Evolutionary conservation across 1,140 invertebrate genomes (phyloP).

Genomic region (Sycobia sp.): DNA sequence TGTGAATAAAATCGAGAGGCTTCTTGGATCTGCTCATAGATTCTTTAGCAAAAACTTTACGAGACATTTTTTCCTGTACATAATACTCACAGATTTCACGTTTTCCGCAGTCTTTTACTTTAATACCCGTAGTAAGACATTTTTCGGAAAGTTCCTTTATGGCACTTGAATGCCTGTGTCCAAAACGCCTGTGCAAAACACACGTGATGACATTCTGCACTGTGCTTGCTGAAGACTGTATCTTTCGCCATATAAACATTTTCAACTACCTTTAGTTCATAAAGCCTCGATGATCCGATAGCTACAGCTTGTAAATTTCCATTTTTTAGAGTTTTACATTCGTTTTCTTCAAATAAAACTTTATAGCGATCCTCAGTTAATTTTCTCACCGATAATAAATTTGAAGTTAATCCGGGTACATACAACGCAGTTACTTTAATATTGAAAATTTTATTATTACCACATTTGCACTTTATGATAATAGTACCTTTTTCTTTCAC

Average conservation of each 20-base stretch:
- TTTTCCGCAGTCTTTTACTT: neutral
- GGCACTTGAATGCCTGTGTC: constrained; percentile 9
- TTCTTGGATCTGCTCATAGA: neutral
- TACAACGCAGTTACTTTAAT: too few species aligned
- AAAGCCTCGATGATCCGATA: neutral
- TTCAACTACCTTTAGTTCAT: neutral
- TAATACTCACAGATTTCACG: constrained; percentile 35
- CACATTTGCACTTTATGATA: too few species aligned
- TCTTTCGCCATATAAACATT: neutral
- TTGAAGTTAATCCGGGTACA: constrained; percentile 42
- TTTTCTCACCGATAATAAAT: constrained; percentile 46
- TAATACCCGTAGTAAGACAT: too few species aligned
- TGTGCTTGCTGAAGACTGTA: neutral
- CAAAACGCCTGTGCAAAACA: constrained; percentile 31
- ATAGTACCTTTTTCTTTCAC: too few species aligned
- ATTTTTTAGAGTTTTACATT: neutral
- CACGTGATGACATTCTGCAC: too few species aligned
- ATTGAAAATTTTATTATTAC: too few species aligned
- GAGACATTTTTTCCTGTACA: constrained; percentile 37
- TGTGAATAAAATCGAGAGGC: constrained; percentile 6
- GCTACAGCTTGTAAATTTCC: constrained; percentile 1
- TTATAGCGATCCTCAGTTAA: constrained; percentile 38
- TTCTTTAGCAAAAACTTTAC: constrained; percentile 35
- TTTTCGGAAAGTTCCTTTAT: constrained; percentile 2
- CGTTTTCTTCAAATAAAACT: constrained; percentile 39